Base-by-base conservation (phyloP, 2,888 invertebrate species). In the Dilophus febrilis region DNA sequence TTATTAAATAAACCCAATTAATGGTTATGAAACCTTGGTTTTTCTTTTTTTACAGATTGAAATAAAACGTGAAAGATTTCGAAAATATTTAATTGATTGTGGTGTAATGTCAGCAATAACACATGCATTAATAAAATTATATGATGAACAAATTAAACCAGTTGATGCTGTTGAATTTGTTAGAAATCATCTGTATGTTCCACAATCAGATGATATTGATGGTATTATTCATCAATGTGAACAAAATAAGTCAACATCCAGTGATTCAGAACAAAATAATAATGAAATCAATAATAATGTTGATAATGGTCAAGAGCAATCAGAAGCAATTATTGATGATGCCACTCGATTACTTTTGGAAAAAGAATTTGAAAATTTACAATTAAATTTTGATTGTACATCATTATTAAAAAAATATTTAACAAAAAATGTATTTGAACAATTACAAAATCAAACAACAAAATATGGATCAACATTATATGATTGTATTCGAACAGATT, bases 81-180 rank as follows among this genome's bases (percentile, higher is more conserved):
- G 61, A 11, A 59, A 60, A 45, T 62, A 62, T 46, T 48, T 62
- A 41, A 61, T 61, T 40, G 49, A 57, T n/a, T 55, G 58, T 27
- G 61, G 61, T 4, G 60, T 62, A 12, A 59, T 62, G 30, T 59
- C 61, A 45, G 59, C 61, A 1, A 42, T 62, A 6, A 61, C 59
- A 44, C 57, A 57, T 45, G 60, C 62, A 1, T 44, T 62, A 4
- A 59, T 61, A 16, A 60, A 59, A 44, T 52, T 62, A 1, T 62
- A 62, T 39, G 61, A 61, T 46, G 61, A 62, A 43, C 53, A 55
- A 36, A 59, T 60, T 38, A 62, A 62, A 36, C 61, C 61, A 1
- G 56, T 59, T 19, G 61, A 61, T 54, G 59, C 61, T 8, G 57
- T 62, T 40, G 56, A 58, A 28, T 62, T 57, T 46, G 56, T 62